phyloP scores from a whole-genome alignment of 2,797 vertebrate genomes.

The Sus cebifrons region DNA sequence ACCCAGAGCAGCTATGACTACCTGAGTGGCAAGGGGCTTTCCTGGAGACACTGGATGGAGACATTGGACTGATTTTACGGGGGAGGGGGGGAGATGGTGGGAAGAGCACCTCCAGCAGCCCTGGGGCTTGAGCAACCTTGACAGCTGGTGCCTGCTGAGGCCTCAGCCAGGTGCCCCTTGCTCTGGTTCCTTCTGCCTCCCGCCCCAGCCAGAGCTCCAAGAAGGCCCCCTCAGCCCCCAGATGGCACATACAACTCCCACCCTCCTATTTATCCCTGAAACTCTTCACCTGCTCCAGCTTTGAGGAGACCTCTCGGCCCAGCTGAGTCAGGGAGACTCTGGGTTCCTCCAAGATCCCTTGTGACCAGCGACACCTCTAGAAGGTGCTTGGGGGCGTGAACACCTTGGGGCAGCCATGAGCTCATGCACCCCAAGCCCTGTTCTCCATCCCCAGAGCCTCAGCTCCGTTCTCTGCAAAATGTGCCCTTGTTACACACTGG shows the following conservation, averaged over 20 bases:
- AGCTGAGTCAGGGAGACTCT: neutral
- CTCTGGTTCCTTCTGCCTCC: neutral
- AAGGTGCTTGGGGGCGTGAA: neutral
- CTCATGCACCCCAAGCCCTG: too few species aligned
- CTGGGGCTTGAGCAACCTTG: too few species aligned
- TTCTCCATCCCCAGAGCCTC: neutral
- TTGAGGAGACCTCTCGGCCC: neutral
- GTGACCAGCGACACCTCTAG: neutral
- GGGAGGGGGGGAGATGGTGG: too few species aligned
- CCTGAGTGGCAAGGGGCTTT: neutral
- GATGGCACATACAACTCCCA: too few species aligned
- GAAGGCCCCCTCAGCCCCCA: neutral
- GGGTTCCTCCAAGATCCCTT: neutral
- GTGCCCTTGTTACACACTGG: too few species aligned
- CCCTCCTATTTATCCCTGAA: neutral
- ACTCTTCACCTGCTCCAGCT: neutral
- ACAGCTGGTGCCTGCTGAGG: neutral
- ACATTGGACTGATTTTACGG: too few species aligned
- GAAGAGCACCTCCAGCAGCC: neutral
- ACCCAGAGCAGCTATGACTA: neutral
- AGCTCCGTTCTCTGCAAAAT: neutral
- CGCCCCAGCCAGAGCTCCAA: too few species aligned
- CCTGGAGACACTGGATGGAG: neutral
- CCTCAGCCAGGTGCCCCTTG: neutral
- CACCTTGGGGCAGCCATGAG: fast-evolving